Percentiles rank a stretch among this genome's conserved stretches.
Conservation (phyloP, 1,140 invertebrate species). For the Ostrea denselamellosa region DNA sequence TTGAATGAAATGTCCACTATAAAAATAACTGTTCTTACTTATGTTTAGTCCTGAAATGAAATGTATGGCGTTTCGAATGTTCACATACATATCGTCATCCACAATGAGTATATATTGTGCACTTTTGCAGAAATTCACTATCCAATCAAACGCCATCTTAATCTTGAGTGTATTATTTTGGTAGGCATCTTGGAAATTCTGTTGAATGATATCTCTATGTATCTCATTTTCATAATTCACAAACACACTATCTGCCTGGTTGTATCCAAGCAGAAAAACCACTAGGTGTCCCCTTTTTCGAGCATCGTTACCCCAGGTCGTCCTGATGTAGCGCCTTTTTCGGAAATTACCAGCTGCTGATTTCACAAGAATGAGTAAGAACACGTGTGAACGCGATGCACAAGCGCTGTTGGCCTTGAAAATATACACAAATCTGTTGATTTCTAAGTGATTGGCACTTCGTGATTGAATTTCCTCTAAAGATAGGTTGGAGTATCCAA, state of each 20-base stretch:
- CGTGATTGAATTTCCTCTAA: background rate
- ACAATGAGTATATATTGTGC: constrained; percentile 56
- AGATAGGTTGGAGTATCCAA: background rate
- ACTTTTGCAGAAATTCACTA: constrained; percentile 48
- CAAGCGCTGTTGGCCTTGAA: background rate
- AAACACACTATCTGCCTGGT: background rate
- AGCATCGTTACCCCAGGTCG: constrained; percentile 28
- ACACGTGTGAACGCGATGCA: background rate
- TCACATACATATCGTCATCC: constrained; percentile 66
- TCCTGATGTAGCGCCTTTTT: constrained; percentile 41
- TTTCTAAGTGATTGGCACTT: background rate
- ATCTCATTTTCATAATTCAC: constrained; percentile 51
- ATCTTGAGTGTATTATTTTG: constrained; percentile 58
- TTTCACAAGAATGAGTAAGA: constrained; percentile 52
- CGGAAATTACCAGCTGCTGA: constrained; percentile 45
- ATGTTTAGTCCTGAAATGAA: background rate
- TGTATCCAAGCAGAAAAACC: constrained; percentile 46
- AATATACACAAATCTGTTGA: background rate
- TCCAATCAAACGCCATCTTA: constrained; percentile 63
- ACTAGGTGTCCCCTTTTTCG: constrained; percentile 8
- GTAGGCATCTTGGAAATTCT: constrained; percentile 62
- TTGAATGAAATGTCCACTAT: constrained; percentile 29
- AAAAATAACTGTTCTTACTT: background rate
- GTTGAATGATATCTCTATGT: constrained; percentile 62
- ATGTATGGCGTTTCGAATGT: constrained; percentile 30